phyloP scores from a whole-genome alignment of 1,140 invertebrate species.

The Caenorhabditis latens region DNA sequence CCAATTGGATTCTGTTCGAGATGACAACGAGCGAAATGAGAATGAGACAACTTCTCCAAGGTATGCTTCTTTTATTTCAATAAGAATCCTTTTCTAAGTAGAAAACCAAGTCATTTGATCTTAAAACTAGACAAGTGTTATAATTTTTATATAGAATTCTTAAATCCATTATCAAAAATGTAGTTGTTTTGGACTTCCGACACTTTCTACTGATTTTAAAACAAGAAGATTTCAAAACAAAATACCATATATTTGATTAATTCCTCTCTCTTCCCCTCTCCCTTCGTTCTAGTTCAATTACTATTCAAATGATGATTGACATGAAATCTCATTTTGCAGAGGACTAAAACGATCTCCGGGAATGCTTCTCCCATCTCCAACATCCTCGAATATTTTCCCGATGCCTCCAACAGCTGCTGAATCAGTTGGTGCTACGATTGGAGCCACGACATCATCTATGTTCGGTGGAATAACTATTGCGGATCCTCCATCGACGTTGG shows the following conservation, averaged over 20 bases:
- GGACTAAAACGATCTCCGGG: conserved; percentile 77
- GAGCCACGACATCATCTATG: conserved; percentile 35
- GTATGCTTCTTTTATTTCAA: not conserved
- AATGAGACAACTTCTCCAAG: conserved; percentile 45
- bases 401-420: conserved; percentile 50
- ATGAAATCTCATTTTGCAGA: conserved; percentile 40
- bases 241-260: too few relatives aligned
- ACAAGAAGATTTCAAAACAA: too few relatives aligned
- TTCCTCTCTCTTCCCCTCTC: conserved; percentile 21
- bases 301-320: conserved; percentile 3
- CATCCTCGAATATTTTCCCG: conserved; percentile 34
- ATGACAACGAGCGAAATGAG: conserved; percentile 26
- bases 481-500: conserved; percentile 10
- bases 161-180: too few relatives aligned
- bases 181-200: too few relatives aligned
- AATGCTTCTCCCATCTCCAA: conserved; percentile 72
- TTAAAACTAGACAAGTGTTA: too few relatives aligned
- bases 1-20: conserved; percentile 32
- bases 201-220: too few relatives aligned
- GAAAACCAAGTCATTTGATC: too few relatives aligned
- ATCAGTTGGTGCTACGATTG: conserved; percentile 19
- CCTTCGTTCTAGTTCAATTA: not conserved
- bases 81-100: not conserved
- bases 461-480: conserved; percentile 20
- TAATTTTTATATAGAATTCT: too few relatives aligned